Percentiles rank a stretch among this genome's conserved stretches.
These are phyloP conservation scores for Geotrypetes seraphini DNA, from an alignment of 2,797 vertebrate species.

Conservation along the genomic window DNA sequence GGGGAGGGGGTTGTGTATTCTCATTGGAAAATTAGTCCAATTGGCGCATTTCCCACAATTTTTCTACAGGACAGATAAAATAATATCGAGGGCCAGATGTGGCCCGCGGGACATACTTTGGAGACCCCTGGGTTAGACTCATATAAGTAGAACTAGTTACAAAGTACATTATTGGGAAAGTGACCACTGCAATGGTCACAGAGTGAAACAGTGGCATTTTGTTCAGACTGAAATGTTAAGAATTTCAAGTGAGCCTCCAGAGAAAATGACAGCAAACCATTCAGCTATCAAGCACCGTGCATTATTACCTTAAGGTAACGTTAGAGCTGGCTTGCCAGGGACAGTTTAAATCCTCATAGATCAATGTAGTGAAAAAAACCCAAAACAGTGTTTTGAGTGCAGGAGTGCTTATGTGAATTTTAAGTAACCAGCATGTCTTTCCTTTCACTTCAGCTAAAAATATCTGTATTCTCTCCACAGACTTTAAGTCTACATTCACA, in stretches of 20 bases:
- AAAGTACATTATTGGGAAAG: too few species aligned
- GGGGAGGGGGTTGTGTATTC: too few species aligned
- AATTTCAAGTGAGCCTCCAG: neutral
- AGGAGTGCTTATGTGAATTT: conserved; percentile 22
- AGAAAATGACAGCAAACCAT: neutral
- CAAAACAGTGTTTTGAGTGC: neutral
- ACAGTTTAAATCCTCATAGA: conserved; percentile 8
- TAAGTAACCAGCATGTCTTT: conserved; percentile 24
- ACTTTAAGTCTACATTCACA: too few species aligned
- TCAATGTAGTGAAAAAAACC: conserved; percentile 27
- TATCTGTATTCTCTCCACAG: conserved; percentile 36
- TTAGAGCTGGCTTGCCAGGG: conserved; percentile 3
- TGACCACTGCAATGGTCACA: too few species aligned
- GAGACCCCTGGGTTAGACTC: too few species aligned
- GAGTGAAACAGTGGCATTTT: too few species aligned
- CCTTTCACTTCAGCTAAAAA: conserved; percentile 33
- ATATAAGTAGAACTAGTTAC: too few species aligned
- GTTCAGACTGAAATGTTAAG: neutral
- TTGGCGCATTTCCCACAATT: too few species aligned
- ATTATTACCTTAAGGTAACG: neutral
- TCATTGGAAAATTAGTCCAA: too few species aligned
- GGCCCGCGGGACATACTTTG: too few species aligned
- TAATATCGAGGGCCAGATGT: too few species aligned
- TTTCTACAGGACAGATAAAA: too few species aligned
- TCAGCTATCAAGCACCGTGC: neutral